These are phyloP conservation scores for Picathartes gymnocephalus DNA, from an alignment of 2,113 vertebrate genomes.

Conservation along the genomic window DNA sequence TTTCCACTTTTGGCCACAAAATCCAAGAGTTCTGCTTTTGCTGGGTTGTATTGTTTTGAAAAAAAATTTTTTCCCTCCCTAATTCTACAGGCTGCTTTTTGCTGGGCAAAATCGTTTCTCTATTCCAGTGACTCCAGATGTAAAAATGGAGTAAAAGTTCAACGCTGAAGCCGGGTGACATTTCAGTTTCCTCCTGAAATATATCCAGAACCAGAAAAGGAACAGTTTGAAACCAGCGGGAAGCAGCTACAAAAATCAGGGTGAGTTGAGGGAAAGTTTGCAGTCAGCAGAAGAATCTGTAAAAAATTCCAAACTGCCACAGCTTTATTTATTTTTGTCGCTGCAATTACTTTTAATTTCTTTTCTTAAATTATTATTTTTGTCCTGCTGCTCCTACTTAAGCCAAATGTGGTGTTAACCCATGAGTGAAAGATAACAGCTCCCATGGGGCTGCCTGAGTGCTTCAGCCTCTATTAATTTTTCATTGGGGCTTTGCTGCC, in stretches of 20 bases:
- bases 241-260: neutral
- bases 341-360: neutral
- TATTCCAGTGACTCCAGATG: neutral
- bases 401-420: neutral
- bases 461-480: neutral
- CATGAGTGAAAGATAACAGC: neutral
- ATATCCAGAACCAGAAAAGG: neutral
- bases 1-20: neutral
- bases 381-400: neutral
- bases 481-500: neutral
- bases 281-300: neutral
- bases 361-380: neutral
- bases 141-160: neutral
- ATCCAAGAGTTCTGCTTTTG: neutral
- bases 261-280: neutral
- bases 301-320: neutral
- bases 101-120: neutral
- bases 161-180: neutral
- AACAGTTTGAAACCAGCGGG: neutral
- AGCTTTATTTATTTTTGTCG: neutral
- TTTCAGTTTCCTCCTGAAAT: neutral
- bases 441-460: neutral
- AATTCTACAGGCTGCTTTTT: neutral
- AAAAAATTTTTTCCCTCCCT: neutral
- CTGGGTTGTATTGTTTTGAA: neutral